phyloP scores from a whole-genome alignment of 2,888 invertebrate genomes.

The Tuta absoluta region DNA sequence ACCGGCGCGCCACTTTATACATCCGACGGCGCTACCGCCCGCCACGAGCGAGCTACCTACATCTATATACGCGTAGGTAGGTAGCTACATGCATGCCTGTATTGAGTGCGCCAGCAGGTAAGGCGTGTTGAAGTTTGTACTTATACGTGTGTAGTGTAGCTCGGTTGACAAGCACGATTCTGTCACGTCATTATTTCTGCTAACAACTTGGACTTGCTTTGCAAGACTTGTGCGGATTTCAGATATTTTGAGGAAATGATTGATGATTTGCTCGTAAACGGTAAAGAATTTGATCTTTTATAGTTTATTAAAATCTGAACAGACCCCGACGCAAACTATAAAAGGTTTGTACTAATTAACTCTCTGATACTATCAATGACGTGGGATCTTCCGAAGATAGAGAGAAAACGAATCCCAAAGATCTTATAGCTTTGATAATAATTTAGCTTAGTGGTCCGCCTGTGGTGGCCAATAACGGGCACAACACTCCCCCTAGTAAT shows the following conservation, averaged over 20 bases:
- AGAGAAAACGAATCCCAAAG: constrained; percentile 8
- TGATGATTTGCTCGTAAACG: background rate
- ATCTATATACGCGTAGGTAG: constrained; percentile 24
- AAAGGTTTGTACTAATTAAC: background rate
- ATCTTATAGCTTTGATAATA: background rate
- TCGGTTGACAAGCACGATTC: constrained; percentile 18
- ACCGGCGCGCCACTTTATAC: constrained; percentile 81
- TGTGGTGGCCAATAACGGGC: constrained; percentile 12
- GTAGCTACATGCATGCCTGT: constrained; percentile 17
- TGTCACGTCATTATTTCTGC: constrained; percentile 24
- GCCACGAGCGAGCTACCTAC: constrained; percentile 49
- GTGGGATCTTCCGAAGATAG: background rate
- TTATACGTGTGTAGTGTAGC: constrained; percentile 12
- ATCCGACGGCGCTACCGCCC: constrained; percentile 73
- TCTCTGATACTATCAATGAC: background rate
- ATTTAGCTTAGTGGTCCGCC: constrained; percentile 10
- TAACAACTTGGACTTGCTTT: constrained; percentile 5
- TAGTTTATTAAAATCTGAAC: background rate
- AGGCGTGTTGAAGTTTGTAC: constrained; percentile 26
- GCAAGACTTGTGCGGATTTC: background rate
- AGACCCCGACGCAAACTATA: background rate
- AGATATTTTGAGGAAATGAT: background rate
- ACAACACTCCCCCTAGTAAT: constrained; percentile 16
- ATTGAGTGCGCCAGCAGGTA: constrained; percentile 29
- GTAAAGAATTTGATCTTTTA: background rate